phyloP scores from a whole-genome alignment of 2,797 vertebrate genomes.

The Phataginus tricuspis region DNA sequence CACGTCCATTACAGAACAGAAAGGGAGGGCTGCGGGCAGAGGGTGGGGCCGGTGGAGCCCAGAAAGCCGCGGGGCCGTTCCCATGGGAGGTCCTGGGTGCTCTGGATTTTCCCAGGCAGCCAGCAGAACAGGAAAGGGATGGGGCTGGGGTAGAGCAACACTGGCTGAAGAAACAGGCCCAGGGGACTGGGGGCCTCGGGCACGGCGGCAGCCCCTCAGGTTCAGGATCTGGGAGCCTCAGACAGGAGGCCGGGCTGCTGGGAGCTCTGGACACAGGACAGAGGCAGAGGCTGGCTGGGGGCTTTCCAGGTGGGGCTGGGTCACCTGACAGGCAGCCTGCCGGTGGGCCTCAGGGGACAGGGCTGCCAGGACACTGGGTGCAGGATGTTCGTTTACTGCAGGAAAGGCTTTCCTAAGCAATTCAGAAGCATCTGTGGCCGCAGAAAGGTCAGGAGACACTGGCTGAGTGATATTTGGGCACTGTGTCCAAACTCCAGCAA shows the following conservation, averaged over 20 bases:
- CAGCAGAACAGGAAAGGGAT: not conserved
- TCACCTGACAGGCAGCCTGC: not conserved
- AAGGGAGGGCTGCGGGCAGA: not conserved
- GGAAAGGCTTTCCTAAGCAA: not conserved
- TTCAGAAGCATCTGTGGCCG: not conserved
- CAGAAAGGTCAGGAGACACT: not conserved
- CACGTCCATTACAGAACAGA: not conserved
- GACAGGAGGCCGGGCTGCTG: not conserved
- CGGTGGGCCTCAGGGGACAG: not conserved
- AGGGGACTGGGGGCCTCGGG: not conserved
- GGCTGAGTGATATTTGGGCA: not conserved
- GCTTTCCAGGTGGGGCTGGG: not conserved
- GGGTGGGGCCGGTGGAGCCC: not conserved
- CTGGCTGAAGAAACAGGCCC: not conserved
- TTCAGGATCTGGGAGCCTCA: not conserved
- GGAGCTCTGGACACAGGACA: not conserved
- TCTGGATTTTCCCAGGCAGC: not conserved
- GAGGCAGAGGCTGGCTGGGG: not conserved
- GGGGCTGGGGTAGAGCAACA: not conserved
- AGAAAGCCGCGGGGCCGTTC: not conserved
- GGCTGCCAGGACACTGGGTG: not conserved
- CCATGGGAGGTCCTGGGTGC: not conserved
- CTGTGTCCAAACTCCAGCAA: not conserved
- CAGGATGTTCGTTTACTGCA: not conserved
- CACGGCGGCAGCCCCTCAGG: rapidly evolving